Conservation (phyloP, 2,888 invertebrate genomes). For the Beris morrisii region DNA sequence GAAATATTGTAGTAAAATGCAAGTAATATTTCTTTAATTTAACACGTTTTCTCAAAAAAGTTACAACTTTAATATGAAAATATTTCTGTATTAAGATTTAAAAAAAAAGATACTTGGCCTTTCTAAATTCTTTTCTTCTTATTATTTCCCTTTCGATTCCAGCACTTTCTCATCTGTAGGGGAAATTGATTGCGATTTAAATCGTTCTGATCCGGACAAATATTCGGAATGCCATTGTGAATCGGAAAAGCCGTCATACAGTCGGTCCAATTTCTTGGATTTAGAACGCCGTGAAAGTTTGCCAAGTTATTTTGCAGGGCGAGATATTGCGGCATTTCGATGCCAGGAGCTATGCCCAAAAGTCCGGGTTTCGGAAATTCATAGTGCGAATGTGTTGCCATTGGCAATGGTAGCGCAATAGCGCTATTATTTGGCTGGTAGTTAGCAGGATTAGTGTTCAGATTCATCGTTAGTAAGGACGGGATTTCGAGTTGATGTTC, state of each 20-base stretch:
- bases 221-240: not conserved
- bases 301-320: not conserved
- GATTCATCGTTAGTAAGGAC: slow-evolving; percentile 5
- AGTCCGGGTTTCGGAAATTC: slow-evolving; percentile 18
- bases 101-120: too few species aligned
- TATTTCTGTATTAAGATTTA: too few species aligned
- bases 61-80: too few species aligned
- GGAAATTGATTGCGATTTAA: slow-evolving; percentile 4
- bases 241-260: too few species aligned
- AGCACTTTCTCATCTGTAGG: slow-evolving; percentile 6
- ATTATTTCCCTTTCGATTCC: slow-evolving; percentile 14
- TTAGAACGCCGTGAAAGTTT: not conserved
- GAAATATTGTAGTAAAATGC: too few species aligned
- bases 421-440: not conserved
- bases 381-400: not conserved
- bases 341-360: slow-evolving; percentile 19
- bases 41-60: too few species aligned
- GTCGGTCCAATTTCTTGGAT: slow-evolving; percentile 3
- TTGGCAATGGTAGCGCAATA: not conserved
- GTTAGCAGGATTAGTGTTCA: not conserved
- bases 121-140: not conserved
- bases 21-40: too few species aligned
- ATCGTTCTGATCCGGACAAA: not conserved
- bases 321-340: slow-evolving; percentile 5
- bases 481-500: not conserved